Base-by-base conservation (phyloP, 2,113 vertebrate species). In the Corydoras maculifer region DNA sequence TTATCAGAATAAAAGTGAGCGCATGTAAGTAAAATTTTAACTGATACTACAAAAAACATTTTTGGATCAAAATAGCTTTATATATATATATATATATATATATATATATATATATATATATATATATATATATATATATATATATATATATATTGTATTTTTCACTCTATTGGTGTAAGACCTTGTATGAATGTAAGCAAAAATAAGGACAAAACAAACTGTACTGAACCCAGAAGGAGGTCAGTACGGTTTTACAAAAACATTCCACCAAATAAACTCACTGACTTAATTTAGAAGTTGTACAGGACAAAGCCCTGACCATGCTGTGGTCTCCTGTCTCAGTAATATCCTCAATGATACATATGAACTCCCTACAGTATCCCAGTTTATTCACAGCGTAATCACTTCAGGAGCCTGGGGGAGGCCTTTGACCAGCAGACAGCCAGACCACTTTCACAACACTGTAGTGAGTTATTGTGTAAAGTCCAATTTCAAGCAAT, bases 221-320 rank as follows among this genome's bases (percentile, higher is more conserved):
- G 84, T 78, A 73, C 68, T 78, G 78, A 90, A 88, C 85, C 82
- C 80, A 80, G 82, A 85, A 84, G 81, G 62, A 77, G 87, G 86
- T 90, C 87, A 85, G 81, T 83, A 80, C 62, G 83, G 85, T 86
- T 86, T 85, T 82, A 78, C 68, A 66, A 80, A 87, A 87, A 88
- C 85, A 90, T 87, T 84, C 81, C 84, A 78, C 79, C 77, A 85
- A 85, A 86, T 82, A 88, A 88, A 88, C 86, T 86, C 83, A 67
- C 81, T 69, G 79, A 84, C 86, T 89, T 85, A 85, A 86, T 88
- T 83, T 89, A 86, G 88, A 82, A 60, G 18, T 82, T 84, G 79
- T 84, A 72, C 51, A 69, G 82, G 84, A 87, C 85, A 85, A 82
- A 81, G 83, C 79, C 80, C 82, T 88, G 88, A 86, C 87, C 87